Evolutionary conservation across 2,888 invertebrate species (phyloP).

Genomic region (Cinara cedri): DNA sequence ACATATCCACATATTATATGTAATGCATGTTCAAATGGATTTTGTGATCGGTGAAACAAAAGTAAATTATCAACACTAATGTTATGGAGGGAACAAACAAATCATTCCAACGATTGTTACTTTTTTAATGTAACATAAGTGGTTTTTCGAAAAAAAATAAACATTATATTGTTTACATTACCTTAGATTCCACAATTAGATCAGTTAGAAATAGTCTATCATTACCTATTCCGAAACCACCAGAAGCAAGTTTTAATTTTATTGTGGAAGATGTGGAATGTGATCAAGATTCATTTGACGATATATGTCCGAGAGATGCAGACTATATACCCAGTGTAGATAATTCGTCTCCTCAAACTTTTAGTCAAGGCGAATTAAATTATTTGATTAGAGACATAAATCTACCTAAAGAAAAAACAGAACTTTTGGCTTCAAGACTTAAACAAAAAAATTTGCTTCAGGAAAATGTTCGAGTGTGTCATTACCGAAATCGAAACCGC

Average conservation of each 20-base stretch:
- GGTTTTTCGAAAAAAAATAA: not conserved
- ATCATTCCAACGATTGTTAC: conserved; percentile 3
- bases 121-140: not conserved
- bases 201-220: not conserved
- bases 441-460: conserved; percentile 22
- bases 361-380: conserved; percentile 59
- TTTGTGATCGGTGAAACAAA: not conserved
- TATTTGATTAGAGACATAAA: conserved; percentile 59
- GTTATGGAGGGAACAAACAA: not conserved
- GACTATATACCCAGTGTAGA: conserved; percentile 17
- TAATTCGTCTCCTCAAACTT: conserved; percentile 51
- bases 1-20: not conserved
- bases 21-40: not conserved
- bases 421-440: conserved; percentile 57
- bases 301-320: not conserved
- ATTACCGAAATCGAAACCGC: not conserved
- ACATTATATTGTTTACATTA: not conserved
- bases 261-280: not conserved
- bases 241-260: not conserved
- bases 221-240: not conserved
- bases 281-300: not conserved
- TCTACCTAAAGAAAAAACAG: conserved; percentile 59
- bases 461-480: not conserved
- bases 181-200: too few species aligned
- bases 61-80: not conserved